These are phyloP conservation scores for Eilema caniola DNA, from an alignment of 2,888 invertebrate species.

Conservation along the genomic window DNA sequence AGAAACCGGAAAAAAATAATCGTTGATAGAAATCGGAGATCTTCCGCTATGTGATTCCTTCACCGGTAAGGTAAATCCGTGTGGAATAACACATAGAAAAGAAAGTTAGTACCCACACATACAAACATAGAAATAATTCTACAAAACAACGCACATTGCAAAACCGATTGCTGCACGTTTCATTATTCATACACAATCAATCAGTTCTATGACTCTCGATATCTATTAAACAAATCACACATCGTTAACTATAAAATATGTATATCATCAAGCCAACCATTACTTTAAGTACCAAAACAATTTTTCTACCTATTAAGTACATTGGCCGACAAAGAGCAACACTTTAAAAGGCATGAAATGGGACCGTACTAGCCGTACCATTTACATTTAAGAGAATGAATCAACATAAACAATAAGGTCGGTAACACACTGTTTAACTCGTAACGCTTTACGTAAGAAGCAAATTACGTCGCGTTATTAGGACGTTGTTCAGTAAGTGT, in stretches of 20 bases:
- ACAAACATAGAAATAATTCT: not conserved
- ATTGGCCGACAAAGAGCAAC: conserved; percentile 41
- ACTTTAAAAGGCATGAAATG: conserved; percentile 51
- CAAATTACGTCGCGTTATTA: conserved; percentile 6
- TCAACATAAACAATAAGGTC: conserved; percentile 52
- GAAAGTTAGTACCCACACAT: not conserved
- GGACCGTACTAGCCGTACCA: conserved; percentile 38
- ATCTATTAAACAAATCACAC: conserved; percentile 15
- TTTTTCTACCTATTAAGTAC: conserved; percentile 44
- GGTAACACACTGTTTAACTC: conserved; percentile 33
- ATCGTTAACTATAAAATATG: conserved; percentile 2
- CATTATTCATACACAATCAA: not conserved
- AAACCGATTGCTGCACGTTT: not conserved
- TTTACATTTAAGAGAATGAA: conserved; percentile 53
- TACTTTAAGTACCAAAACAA: conserved; percentile 30
- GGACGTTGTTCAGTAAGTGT: conserved; percentile 6
- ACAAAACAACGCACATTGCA: not conserved
- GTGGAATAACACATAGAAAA: not conserved
- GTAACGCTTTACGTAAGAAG: conserved; percentile 17
- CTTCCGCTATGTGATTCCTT: not conserved
- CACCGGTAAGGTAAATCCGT: not conserved
- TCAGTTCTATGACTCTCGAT: not conserved
- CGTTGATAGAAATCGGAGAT: too few relatives aligned
- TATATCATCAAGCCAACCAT: conserved; percentile 25
- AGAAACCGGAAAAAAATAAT: too few relatives aligned